These are phyloP conservation scores for Python bivittatus DNA, from an alignment of 2,113 vertebrate genomes.

Conservation along the genomic window DNA sequence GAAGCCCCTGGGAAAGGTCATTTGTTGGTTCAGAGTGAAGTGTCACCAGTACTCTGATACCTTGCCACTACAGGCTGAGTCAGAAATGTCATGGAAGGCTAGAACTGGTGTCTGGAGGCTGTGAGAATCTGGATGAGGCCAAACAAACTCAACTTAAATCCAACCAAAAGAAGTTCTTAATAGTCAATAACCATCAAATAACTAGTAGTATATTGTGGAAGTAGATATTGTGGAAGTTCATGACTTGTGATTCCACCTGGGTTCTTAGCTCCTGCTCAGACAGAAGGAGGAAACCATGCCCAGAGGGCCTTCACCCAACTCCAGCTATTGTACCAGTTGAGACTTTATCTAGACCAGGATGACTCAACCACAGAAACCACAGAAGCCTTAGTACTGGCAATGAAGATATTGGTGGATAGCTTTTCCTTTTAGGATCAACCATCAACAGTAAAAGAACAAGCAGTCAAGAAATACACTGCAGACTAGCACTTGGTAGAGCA, in stretches of 20 bases:
- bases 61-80: background rate
- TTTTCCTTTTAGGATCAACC: background rate
- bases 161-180: background rate
- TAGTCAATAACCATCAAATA: background rate
- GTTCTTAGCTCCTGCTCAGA: background rate
- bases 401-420: background rate
- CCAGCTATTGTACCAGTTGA: background rate
- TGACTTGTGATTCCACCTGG: background rate
- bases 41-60: background rate
- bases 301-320: background rate
- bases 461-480: background rate
- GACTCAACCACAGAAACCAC: background rate
- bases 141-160: background rate
- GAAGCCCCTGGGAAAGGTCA: background rate
- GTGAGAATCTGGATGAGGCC: background rate
- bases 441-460: background rate
- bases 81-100: background rate
- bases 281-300: background rate
- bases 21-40: background rate
- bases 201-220: background rate
- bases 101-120: background rate
- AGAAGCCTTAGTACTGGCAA: background rate
- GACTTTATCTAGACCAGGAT: background rate
- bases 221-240: background rate
- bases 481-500: background rate